These are phyloP conservation scores for Odontamblyopus lacepedii DNA, from an alignment of 2,797 vertebrate species.

Conservation along the genomic window DNA sequence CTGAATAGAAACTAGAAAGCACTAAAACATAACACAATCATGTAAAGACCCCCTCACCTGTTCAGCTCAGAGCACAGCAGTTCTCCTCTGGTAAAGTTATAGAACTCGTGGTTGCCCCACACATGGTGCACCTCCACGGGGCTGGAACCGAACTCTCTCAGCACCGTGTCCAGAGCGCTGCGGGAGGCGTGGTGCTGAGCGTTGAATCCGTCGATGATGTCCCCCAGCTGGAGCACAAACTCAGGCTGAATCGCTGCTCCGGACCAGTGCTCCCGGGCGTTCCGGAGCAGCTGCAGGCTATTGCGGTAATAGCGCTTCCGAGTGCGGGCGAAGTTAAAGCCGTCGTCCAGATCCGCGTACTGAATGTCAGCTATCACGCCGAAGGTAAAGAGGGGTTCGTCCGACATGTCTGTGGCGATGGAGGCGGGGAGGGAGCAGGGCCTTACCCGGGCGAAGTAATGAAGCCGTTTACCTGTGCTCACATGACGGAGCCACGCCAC, in stretches of 20 bases:
- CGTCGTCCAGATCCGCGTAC: conserved; percentile 88
- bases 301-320: conserved; percentile 84
- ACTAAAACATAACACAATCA: no score
- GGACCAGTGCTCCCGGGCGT: conserved; percentile 78
- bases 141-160: conserved; percentile 72
- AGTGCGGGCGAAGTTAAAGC: conserved; percentile 74
- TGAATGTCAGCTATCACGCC: conserved; percentile 91
- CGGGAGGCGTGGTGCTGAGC: conserved; percentile 69
- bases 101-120: conserved; percentile 96
- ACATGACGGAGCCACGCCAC: conserved; percentile 24
- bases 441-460: no score
- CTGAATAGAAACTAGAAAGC: no score
- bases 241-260: conserved; percentile 53
- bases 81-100: conserved; percentile 86
- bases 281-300: conserved; percentile 78
- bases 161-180: conserved; percentile 76
- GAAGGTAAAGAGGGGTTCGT: conserved; percentile 80
- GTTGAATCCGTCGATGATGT: conserved; percentile 90
- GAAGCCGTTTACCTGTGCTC: neutral
- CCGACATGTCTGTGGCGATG: conserved; percentile 27
- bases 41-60: conserved; percentile 12
- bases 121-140: conserved; percentile 83
- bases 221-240: conserved; percentile 91
- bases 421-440: rapidly evolving
- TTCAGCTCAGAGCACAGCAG: conserved; percentile 79